Base-by-base conservation (phyloP, 2,888 invertebrate genomes). In the Eupeodes latifasciatus region DNA sequence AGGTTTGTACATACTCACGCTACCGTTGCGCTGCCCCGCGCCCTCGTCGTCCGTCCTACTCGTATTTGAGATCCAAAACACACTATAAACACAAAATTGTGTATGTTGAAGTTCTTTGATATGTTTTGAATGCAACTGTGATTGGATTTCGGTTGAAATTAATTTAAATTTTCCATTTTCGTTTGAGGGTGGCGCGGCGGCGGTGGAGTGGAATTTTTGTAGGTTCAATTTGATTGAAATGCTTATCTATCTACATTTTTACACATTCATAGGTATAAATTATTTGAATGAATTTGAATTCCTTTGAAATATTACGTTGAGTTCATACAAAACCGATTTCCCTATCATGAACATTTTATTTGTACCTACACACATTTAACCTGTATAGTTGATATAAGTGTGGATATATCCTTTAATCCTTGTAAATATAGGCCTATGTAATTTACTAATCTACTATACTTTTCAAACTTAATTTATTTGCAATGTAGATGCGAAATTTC, bases 51-150 rank as follows among this genome's bases (percentile, higher is more conserved):
- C 36, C n/a, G 4, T 55, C 0, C 0, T 61, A 34, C 10, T 10
- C 34, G 12, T 19, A 27, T 19, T 5, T 19, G 27, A 4, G 14
- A 71, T 16, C 72, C 57, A 47, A 27, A 57, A 69, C 4, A 40
- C 16, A 27, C 11, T 40, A 40, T 40, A 40, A 40, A 34, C 4
- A 7, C 19, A 72, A 44, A 34, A 14, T 51, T 11, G 10, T 59
- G 10, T 47, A 34, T 59, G 57, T 72, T 59, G 59, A 59, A 59
- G 47, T 49, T 72, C 72, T 71, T 83, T 83, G 78, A 69, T 75
- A 55, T 62, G 66, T 71, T 80, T 59, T 66, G 69, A 59, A 49
- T 14, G 55, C 51, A 53, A 36, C 69, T 57, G 62, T 80, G 69
- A 80, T 84, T 84, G 75, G 40, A 47, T 83, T 51, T 64, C 10